Conservation (phyloP, 2,797 vertebrate species). For the Leucoraja ocellata region DNA sequence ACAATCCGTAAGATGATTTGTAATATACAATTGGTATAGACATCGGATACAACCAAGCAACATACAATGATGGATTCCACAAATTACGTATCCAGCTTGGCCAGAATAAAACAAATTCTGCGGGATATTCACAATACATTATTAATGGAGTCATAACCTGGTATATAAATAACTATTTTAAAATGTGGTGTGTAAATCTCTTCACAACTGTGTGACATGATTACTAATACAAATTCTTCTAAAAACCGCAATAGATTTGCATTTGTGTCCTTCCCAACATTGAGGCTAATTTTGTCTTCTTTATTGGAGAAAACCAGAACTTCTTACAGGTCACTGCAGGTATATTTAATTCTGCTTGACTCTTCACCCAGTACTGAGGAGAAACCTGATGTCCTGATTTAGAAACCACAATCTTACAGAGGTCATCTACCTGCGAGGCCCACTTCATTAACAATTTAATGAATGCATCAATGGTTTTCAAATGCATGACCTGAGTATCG, state of each 20-base stretch:
- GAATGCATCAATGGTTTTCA: neutral
- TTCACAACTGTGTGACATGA: neutral
- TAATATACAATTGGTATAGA: neutral
- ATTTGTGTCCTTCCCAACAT: neutral
- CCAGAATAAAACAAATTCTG: neutral
- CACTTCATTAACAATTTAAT: neutral
- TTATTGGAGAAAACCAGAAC: neutral
- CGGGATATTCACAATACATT: neutral
- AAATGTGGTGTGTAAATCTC: slow-evolving; percentile 9
- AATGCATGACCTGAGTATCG: neutral
- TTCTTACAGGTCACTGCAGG: neutral
- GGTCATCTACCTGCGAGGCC: neutral
- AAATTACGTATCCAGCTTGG: neutral
- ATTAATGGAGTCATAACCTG: neutral
- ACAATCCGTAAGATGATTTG: neutral
- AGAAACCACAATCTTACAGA: neutral
- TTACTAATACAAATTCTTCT: neutral
- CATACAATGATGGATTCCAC: neutral
- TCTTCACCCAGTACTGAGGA: neutral
- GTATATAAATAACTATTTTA: neutral
- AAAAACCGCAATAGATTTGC: neutral
- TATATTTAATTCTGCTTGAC: neutral
- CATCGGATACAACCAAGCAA: too few species aligned
- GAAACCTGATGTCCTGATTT: neutral
- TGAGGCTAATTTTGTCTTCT: neutral